Percentiles rank a stretch among this genome's conserved stretches.
phyloP scores from a whole-genome alignment of 2,113 vertebrate genomes.

The Hymenochirus boettgeri region DNA sequence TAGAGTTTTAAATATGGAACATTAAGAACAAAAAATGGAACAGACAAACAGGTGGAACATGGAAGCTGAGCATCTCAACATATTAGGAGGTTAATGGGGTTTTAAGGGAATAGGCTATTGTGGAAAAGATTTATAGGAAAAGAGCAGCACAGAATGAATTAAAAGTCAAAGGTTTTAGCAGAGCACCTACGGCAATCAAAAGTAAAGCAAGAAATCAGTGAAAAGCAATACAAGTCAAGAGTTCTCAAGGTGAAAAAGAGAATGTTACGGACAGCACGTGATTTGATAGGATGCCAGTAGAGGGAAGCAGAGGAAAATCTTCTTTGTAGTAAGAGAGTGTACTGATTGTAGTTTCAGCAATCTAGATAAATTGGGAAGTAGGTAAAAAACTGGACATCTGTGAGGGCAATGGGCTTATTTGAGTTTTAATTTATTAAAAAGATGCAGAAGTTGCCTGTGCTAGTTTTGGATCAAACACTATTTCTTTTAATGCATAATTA shows the following conservation, averaged over 20 bases:
- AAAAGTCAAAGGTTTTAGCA: background rate
- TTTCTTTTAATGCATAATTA: no score
- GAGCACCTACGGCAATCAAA: background rate
- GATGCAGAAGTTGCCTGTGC: no score
- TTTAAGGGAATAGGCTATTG: background rate
- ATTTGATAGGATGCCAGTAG: background rate
- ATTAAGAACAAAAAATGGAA: background rate
- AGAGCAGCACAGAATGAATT: background rate
- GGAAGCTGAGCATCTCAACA: background rate
- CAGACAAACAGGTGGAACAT: background rate
- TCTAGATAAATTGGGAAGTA: conserved; percentile 1
- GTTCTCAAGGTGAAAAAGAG: conserved; percentile 1
- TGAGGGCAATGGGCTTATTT: no score
- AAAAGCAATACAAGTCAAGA: conserved; percentile 1
- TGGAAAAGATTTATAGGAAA: background rate
- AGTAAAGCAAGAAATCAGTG: background rate
- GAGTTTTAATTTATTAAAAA: no score
- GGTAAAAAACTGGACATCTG: no score
- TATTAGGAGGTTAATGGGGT: background rate
- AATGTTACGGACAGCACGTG: background rate
- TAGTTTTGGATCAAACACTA: no score
- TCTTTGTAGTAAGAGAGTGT: background rate
- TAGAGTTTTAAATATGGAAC: background rate
- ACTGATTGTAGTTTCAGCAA: conserved; percentile 8
- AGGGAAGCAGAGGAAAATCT: background rate